Evolutionary conservation across 2,888 invertebrate species (phyloP).

Genomic region (Hypsopygia costalis): DNA sequence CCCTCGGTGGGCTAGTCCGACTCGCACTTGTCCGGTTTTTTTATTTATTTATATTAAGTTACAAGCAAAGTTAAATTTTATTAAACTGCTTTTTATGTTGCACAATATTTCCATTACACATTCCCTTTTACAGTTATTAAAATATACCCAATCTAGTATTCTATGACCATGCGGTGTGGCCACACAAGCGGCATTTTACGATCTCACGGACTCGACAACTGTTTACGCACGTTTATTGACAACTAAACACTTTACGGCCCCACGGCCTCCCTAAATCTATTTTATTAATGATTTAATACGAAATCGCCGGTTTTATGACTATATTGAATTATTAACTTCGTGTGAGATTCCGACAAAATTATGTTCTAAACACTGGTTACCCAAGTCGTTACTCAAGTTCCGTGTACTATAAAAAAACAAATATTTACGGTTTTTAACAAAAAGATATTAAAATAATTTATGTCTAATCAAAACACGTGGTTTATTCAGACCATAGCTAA

Average conservation of each 20-base stretch:
- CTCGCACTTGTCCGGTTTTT: no score
- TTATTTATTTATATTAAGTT: no score
- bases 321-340: slow-evolving; percentile 13
- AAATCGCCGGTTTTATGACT: slow-evolving; percentile 38
- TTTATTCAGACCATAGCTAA: background rate
- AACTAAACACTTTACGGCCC: slow-evolving; percentile 52
- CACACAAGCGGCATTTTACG: slow-evolving; percentile 48
- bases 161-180: slow-evolving; percentile 27
- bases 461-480: background rate
- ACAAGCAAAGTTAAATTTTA: no score
- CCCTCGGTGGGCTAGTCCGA: no score
- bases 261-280: slow-evolving; percentile 48
- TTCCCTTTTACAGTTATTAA: no score
- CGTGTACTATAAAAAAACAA: background rate
- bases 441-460: background rate
- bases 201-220: slow-evolving; percentile 38
- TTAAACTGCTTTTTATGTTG: no score
- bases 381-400: background rate
- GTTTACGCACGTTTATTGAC: slow-evolving; percentile 58
- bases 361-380: slow-evolving; percentile 2
- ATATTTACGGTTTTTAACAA: background rate
- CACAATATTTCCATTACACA: no score
- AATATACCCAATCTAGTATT: no score
- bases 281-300: slow-evolving; percentile 54
- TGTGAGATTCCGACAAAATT: slow-evolving; percentile 13